Evolutionary conservation across 2,888 invertebrate genomes (phyloP).

Genomic region (Scrobipalpa costella): DNA sequence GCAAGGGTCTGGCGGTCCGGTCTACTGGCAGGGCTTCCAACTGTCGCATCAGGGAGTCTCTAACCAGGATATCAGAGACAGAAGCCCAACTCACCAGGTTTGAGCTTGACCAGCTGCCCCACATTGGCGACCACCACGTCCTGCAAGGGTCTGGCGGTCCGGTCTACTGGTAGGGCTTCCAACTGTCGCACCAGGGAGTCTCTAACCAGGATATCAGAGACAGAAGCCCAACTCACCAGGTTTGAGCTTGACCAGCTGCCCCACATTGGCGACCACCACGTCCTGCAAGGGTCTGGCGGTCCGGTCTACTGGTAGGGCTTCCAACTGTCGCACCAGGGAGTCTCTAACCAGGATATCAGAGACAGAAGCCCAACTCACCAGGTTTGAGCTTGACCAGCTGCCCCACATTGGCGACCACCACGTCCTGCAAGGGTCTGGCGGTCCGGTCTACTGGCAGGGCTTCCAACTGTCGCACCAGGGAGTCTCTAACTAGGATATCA

Average conservation of each 20-base stretch:
- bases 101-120: conserved; percentile 89
- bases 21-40: not conserved
- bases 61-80: too few species aligned
- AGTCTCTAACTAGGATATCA: conserved; percentile 73
- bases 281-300: conserved; percentile 96
- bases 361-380: conserved; percentile 85
- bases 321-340: conserved; percentile 92
- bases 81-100: too few species aligned
- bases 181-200: too few species aligned
- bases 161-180: not conserved
- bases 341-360: conserved; percentile 77
- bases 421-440: conserved; percentile 92
- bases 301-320: conserved; percentile 93
- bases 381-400: conserved; percentile 82
- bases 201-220: too few species aligned
- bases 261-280: conserved; percentile 93
- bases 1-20: conserved; percentile 83
- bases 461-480: conserved; percentile 95
- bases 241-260: conserved; percentile 86
- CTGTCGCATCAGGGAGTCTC: too few species aligned
- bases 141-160: conserved; percentile 86
- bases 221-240: too few species aligned
- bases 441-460: conserved; percentile 93
- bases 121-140: conserved; percentile 94
- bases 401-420: conserved; percentile 90